Base-by-base conservation (phyloP, 2,888 invertebrate genomes). In the Mythimna ferrago region DNA sequence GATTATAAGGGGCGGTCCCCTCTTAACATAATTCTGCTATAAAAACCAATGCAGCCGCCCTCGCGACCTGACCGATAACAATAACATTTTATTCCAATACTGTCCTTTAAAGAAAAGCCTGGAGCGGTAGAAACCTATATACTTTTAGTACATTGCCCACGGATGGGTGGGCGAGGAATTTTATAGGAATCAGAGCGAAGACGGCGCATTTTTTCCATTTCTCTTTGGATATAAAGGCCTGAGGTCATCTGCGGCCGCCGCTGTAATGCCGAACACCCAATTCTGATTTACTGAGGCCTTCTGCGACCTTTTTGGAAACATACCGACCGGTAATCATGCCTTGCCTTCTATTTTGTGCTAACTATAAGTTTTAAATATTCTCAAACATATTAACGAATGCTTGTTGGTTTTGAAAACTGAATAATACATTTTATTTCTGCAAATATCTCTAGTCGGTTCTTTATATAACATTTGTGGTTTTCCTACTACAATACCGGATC, bases 11-110 rank as follows among this genome's bases (percentile, higher is more conserved):
- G 38, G 51, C 53, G 66, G 21, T 14, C 53, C 63, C 66, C n/a
- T 51, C 54, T 78, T 78, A 61, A 71, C 75, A 83, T 85, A 75
- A 78, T 74, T 70, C 53, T 60, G 41, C 19, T 77, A 78, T 73
- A 75, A 75, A 78, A 70, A 58, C 35, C 69, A 74, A 65, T 68
- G 71, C 73, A 79, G 51, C 41, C 51, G 54, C 61, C 60, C 66
- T 67, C n/a, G 16, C 64, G 82, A 44, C 73, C 53, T 56, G 53
- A 10, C 70, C 74, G 76, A 82, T 82, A 81, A 76, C 71, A 86
- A 83, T 83, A 79, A 80, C 56, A 81, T 81, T 83, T 78, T 85
- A 86, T 86, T 73, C 76, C 78, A 75, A 76, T 84, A 77, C 74
- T 81, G 77, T 73, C 58, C 60, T 67, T 65, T 58, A 58, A 56